Conservation (phyloP, 92 coral and sea anemone genomes). For the Epizoanthus ramosus region DNA sequence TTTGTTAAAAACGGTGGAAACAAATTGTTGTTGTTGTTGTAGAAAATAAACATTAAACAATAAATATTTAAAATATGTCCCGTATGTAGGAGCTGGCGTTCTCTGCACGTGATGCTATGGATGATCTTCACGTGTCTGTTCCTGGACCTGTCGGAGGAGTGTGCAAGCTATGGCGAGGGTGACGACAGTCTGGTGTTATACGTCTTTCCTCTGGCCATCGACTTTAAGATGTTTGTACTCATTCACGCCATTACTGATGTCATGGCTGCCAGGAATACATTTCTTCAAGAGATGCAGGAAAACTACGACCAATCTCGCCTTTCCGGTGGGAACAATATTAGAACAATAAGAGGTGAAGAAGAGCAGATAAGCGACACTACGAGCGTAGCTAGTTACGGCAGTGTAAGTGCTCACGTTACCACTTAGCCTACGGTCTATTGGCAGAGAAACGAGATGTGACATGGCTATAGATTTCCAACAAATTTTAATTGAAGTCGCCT, state of each 20-base stretch:
- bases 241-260: constrained; percentile 63
- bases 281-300: constrained; percentile 42
- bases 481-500: no score
- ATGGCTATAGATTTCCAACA: no score
- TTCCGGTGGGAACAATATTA: not conserved
- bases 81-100: constrained; percentile 59
- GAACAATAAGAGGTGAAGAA: not conserved
- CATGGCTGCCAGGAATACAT: constrained; percentile 44
- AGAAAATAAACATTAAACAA: not conserved
- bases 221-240: constrained; percentile 67
- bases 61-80: not conserved
- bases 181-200: constrained; percentile 50
- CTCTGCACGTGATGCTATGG: constrained; percentile 69
- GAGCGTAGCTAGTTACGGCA: constrained; percentile 10
- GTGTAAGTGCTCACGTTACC: not conserved
- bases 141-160: constrained; percentile 60
- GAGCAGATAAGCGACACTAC: not conserved
- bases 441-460: not conserved
- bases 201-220: constrained; percentile 70
- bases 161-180: constrained; percentile 40
- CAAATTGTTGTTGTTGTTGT: no score
- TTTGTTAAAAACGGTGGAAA: no score
- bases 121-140: constrained; percentile 52
- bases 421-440: not conserved
- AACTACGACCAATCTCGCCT: not conserved